A percentile compares a stretch with the other conserved stretches of the same genome.
Conservation (phyloP, 2,888 invertebrate species). For the Sycophila texana region DNA sequence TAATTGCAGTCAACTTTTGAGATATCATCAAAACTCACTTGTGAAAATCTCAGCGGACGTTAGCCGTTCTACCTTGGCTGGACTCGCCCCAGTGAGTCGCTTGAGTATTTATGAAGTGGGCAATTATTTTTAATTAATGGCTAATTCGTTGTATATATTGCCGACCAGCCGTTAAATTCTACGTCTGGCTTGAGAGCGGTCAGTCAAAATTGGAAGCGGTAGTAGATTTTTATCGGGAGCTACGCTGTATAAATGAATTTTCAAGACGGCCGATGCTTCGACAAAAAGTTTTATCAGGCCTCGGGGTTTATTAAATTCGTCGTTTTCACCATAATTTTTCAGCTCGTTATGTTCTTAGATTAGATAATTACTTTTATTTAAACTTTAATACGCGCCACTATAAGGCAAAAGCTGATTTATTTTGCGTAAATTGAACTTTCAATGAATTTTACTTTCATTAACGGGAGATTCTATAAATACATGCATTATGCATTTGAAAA, state of each 20-base stretch:
- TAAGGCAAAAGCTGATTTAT: neutral
- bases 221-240: conserved; percentile 9
- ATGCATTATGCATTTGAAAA: too few relatives aligned
- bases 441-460: conserved; percentile 26
- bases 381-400: neutral
- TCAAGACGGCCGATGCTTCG: neutral
- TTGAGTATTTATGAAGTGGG: conserved; percentile 6
- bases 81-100: neutral
- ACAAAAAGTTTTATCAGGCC: neutral
- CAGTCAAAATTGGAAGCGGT: neutral
- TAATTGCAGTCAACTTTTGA: conserved; percentile 59
- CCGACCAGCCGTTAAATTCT: conserved; percentile 3
- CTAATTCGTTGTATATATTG: conserved; percentile 15
- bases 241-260: conserved; percentile 10
- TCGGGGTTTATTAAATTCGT: neutral
- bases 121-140: conserved; percentile 51
- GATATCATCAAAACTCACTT: conserved; percentile 59
- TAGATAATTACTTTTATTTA: conserved; percentile 4
- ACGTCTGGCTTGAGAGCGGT: neutral
- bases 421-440: conserved; percentile 2
- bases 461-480: neutral
- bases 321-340: conserved; percentile 5
- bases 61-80: neutral
- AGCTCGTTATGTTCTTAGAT: neutral
- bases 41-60: conserved; percentile 55